These are phyloP conservation scores for Cacoxenus indagator DNA, from an alignment of 2,888 invertebrate species.

Conservation along the genomic window DNA sequence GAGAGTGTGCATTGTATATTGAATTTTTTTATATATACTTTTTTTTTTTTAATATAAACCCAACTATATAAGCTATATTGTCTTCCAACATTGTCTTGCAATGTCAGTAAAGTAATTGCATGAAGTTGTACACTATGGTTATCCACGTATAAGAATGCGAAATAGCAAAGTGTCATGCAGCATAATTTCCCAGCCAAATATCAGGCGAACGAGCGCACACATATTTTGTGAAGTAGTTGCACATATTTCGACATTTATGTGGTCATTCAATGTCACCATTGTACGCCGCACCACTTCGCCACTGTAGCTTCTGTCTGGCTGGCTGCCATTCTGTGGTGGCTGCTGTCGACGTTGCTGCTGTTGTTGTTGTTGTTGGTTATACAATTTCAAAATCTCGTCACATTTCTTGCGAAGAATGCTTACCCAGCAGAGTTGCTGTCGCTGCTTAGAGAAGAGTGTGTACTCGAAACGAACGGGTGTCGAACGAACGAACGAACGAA, in stretches of 20 bases:
- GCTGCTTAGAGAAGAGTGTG: too few species aligned
- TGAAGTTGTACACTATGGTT: too few species aligned
- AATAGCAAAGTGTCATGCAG: background rate
- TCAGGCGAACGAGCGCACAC: background rate
- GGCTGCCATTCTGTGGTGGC: constrained; percentile 23
- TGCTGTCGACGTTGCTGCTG: constrained; percentile 17
- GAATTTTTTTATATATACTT: too few species aligned
- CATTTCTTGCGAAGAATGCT: constrained; percentile 31
- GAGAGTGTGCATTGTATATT: too few species aligned
- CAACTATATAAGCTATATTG: too few species aligned
- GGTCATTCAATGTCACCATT: constrained; percentile 57
- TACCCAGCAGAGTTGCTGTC: constrained; percentile 28
- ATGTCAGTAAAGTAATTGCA: too few species aligned
- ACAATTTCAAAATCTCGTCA: constrained; percentile 57
- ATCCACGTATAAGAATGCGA: background rate
- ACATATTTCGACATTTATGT: constrained; percentile 60
- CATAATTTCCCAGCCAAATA: constrained; percentile 1
- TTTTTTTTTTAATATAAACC: too few species aligned
- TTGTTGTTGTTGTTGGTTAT: too few species aligned
- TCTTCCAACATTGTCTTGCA: too few species aligned
- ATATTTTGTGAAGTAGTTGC: constrained; percentile 38
- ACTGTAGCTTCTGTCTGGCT: background rate
- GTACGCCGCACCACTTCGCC: background rate
- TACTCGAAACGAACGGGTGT: too few species aligned
- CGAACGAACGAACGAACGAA: background rate